Evolutionary conservation across 2,888 invertebrate genomes (phyloP).

Genomic region (Orchesella flavescens): DNA sequence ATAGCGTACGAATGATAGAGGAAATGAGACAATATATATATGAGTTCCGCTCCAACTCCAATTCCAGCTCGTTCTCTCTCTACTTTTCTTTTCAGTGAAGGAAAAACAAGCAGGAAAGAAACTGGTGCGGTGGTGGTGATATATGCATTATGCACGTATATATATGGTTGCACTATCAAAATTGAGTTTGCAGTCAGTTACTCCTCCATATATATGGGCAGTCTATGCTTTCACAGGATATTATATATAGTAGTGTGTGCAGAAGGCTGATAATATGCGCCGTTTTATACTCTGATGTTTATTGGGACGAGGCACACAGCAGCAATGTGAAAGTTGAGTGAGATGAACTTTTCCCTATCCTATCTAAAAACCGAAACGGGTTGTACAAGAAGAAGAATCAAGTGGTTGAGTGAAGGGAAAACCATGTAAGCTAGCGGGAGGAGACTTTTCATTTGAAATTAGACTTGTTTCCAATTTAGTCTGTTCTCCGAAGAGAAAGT

Average conservation of each 20-base stretch:
- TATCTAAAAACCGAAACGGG: constrained; percentile 21
- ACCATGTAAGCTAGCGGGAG: constrained; percentile 56
- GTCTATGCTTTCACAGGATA: background rate
- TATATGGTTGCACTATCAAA: background rate
- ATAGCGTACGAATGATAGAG: too few relatives aligned
- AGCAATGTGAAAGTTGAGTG: constrained; percentile 7
- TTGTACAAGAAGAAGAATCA: background rate
- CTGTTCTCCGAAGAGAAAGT: constrained; percentile 46
- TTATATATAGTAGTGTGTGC: background rate
- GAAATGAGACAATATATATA: too few relatives aligned
- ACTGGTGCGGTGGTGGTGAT: too few relatives aligned
- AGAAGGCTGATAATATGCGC: background rate
- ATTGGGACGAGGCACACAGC: background rate
- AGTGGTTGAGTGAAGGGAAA: constrained; percentile 37
- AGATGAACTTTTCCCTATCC: constrained; percentile 25
- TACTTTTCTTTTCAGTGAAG: too few relatives aligned
- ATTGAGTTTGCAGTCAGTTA: background rate
- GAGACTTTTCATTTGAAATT: constrained; percentile 53
- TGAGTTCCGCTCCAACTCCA: too few relatives aligned
- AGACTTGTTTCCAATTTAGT: constrained; percentile 48
- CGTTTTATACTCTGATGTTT: background rate
- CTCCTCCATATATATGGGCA: background rate
- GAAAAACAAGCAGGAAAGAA: too few relatives aligned
- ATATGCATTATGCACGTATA: too few relatives aligned
- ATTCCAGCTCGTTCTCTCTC: too few relatives aligned